A percentile compares a stretch with the other conserved stretches of the same genome.
phyloP scores from a whole-genome alignment of 23 tunicate genomes.

The Botrylloides violaceus region DNA sequence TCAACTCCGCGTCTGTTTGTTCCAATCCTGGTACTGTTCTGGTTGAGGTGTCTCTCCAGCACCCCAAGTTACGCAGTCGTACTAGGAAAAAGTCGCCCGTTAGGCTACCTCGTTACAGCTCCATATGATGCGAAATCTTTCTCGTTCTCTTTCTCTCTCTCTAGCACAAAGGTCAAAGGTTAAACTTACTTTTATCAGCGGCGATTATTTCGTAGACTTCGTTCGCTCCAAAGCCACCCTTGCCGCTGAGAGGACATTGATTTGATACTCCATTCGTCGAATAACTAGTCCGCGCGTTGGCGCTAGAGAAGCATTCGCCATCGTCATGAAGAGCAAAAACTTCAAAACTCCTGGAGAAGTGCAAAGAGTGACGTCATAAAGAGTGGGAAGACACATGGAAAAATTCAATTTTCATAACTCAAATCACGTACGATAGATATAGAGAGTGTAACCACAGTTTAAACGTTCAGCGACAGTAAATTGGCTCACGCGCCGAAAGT shows the following conservation, averaged over 20 bases:
- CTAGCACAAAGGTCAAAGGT: neutral
- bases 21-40: slow-evolving; percentile 15
- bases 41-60: slow-evolving; percentile 18
- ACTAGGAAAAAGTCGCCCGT: neutral
- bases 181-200: neutral
- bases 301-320: neutral
- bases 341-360: neutral
- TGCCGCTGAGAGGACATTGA: neutral
- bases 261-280: neutral
- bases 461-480: neutral
- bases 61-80: slow-evolving; percentile 14
- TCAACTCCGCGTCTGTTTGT: slow-evolving; percentile 17
- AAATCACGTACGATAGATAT: too few species aligned
- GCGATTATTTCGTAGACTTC: slow-evolving; percentile 12
- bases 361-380: too few species aligned
- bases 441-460: too few species aligned
- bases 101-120: too few species aligned
- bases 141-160: too few species aligned
- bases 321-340: slow-evolving; percentile 12
- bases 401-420: neutral
- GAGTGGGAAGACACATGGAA: neutral
- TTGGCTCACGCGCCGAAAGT: neutral
- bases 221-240: slow-evolving; percentile 5
- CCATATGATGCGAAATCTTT: too few species aligned
- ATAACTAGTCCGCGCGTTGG: neutral